A percentile compares a stretch with the other conserved stretches of the same genome.
Conservation (phyloP, 2,797 vertebrate genomes). For the Tokudaia tokunoshimensis region DNA sequence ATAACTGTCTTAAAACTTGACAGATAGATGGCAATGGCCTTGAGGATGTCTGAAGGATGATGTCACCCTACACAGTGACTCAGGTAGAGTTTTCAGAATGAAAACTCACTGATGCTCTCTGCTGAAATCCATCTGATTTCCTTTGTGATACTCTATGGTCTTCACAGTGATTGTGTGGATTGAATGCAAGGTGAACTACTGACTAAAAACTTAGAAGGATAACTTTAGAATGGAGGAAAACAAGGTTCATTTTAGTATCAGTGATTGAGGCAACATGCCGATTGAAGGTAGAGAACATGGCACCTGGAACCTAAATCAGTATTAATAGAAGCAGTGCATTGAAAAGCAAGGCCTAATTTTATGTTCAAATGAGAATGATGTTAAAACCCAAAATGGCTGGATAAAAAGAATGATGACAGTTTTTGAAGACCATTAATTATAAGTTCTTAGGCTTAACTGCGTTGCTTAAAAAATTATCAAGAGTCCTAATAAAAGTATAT, state of each 20-base stretch:
- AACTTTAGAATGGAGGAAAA: slow-evolving; percentile 48
- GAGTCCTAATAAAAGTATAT: slow-evolving; percentile 72
- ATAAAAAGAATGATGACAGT: slow-evolving; percentile 50
- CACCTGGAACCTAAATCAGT: slow-evolving; percentile 48
- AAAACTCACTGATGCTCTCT: not conserved
- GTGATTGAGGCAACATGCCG: slow-evolving; percentile 35
- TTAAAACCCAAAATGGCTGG: slow-evolving; percentile 65
- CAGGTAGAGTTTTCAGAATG: not conserved
- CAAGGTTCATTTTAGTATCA: slow-evolving; percentile 41
- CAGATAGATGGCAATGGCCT: not conserved
- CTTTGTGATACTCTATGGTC: slow-evolving; percentile 16
- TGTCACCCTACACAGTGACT: not conserved
- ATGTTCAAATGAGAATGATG: slow-evolving; percentile 48
- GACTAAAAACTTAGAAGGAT: not conserved
- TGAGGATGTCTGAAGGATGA: slow-evolving; percentile 39
- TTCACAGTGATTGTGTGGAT: slow-evolving; percentile 49
- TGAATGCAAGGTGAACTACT: slow-evolving; percentile 54
- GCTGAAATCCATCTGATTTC: slow-evolving; percentile 32
- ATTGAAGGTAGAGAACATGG: slow-evolving; percentile 57
- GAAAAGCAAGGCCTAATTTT: slow-evolving; percentile 71
- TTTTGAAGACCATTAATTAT: slow-evolving; percentile 68
- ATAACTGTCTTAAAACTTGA: slow-evolving; percentile 65
- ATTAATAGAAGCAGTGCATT: slow-evolving; percentile 47
- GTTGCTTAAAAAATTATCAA: slow-evolving; percentile 66
- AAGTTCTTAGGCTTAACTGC: slow-evolving; percentile 71